Percentiles rank a stretch among this genome's conserved stretches.
phyloP scores from a whole-genome alignment of 2,113 vertebrate genomes.

The Aphelocoma coerulescens region DNA sequence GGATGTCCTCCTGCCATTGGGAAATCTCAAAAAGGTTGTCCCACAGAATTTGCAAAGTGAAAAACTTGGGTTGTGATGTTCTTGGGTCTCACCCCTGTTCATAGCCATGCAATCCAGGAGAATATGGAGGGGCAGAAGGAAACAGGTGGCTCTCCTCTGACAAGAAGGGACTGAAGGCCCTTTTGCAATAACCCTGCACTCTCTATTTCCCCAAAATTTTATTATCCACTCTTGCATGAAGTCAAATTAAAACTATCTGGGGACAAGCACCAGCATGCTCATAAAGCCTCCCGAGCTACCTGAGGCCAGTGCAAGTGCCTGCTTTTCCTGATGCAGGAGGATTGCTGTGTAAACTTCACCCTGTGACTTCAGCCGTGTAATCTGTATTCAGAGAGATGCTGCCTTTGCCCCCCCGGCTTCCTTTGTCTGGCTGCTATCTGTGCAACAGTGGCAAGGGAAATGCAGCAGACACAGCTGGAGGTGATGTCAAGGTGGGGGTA shows the following conservation, averaged over 20 bases:
- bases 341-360: neutral
- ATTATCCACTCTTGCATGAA: neutral
- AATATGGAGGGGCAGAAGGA: neutral
- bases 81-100: neutral
- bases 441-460: neutral
- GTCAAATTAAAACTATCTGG: neutral
- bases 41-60: neutral
- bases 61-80: neutral
- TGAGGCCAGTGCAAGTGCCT: neutral
- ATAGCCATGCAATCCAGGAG: neutral
- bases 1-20: neutral
- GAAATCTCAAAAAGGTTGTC: neutral
- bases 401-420: neutral
- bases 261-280: neutral
- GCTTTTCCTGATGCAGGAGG: neutral
- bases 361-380: neutral
- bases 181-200: neutral
- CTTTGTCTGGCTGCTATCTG: neutral
- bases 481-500: neutral
- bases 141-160: neutral
- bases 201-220: neutral
- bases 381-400: neutral
- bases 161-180: neutral
- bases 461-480: constrained; percentile 33
- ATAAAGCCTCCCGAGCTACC: neutral